A percentile compares a stretch with the other conserved stretches of the same genome.
Conservation (phyloP, 30 jellyfish, hydroid and myxozoan genomes). For the Cassiopea andromeda region DNA sequence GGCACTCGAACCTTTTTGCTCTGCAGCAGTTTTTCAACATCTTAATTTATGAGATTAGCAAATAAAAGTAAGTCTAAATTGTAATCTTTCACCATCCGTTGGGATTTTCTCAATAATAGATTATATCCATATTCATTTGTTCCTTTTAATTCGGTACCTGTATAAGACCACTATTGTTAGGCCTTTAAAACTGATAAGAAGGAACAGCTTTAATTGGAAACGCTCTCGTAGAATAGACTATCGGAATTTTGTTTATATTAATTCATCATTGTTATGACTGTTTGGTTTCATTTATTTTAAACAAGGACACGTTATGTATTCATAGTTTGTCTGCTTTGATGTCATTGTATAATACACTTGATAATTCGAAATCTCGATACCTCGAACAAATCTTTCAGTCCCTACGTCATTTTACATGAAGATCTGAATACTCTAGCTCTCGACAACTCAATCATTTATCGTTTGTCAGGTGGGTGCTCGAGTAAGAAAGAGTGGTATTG, state of each 20-base stretch:
- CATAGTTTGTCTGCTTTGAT: background rate
- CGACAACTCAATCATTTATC: too few species aligned
- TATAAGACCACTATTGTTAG: background rate
- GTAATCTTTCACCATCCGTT: constrained; percentile 5
- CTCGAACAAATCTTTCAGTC: too few species aligned
- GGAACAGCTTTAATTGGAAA: constrained; percentile 1
- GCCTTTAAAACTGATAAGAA: background rate
- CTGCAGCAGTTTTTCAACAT: background rate
- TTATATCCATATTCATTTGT: background rate
- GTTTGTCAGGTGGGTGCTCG: too few species aligned
- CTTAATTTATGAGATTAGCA: background rate
- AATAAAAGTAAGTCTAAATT: background rate
- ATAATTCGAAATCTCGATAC: too few species aligned
- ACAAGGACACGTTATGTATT: background rate
- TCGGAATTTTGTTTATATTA: background rate
- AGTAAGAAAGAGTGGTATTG: too few species aligned
- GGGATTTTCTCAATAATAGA: constrained; percentile 1
- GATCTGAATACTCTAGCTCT: too few species aligned
- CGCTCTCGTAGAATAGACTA: background rate
- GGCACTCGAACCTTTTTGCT: background rate
- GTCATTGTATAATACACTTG: too few species aligned
- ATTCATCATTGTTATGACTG: background rate
- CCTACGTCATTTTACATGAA: too few species aligned
- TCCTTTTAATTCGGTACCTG: constrained; percentile 13
- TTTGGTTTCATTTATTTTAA: background rate